Evolutionary conservation across 2,888 invertebrate species (phyloP), one percentile per base, ranked within the genome.

Genomic region (Phyllotreta cruciferae): DNA sequence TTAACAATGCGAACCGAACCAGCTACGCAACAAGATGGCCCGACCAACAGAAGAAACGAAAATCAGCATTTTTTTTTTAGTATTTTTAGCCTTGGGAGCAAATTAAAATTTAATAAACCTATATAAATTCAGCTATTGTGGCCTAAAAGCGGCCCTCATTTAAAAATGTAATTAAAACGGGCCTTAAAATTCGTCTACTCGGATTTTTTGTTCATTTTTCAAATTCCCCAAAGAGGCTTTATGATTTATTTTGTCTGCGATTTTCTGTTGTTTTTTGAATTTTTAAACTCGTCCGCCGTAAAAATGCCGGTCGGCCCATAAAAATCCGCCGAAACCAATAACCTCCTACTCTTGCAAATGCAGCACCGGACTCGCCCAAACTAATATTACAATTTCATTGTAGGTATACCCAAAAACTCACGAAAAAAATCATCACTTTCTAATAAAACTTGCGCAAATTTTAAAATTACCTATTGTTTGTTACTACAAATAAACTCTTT

Each of bases 171-270:
- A 79, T 80, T 79, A 79, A 79, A 79, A 78, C 75, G 71, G 10
- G 74, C 72, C 73, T 70, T 70, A 70, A 70, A 70, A 70, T 70
- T 70, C 70, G 70, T 70, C 70, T 70, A 70, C 70, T 64, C 64
- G 56, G 62, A 73, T 70, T 75, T 76, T 78, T 78, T 75, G 72
- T 76, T 76, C 76, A 76, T 77, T 78, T 78, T 77, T 77, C 75
- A 77, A 78, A 78, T 78, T 77, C 78, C 77, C 69, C 69, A 62
- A 68, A 67, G 68, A 71, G 73, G 74, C 76, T 78, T 78, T 80
- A 81, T 81, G 81, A 81, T 81, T 81, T 81, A 81, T 81, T 80
- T 81, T 77, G 80, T 80, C 80, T 80, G 80, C 77, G 77, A 77
- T 79, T 79, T 80, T 78, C 79, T 73, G 78, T 80, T 73, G 79